Base-by-base conservation (phyloP, 2,888 invertebrate genomes). In the Lamellibrachia columna region DNA sequence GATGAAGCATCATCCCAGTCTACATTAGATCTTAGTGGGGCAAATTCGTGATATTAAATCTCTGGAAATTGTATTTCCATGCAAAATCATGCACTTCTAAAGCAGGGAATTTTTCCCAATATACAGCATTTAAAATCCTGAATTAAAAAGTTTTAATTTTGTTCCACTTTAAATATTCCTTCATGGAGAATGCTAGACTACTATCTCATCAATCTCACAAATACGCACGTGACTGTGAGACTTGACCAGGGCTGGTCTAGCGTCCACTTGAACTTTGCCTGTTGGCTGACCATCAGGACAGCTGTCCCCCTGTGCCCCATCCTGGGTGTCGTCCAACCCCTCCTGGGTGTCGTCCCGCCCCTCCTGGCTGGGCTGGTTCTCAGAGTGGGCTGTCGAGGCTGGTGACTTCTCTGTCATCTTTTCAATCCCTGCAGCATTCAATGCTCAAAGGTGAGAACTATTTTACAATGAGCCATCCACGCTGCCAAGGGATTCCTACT, bases 401-500 rank as follows among this genome's bases (percentile, higher is more conserved):
- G 98, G 98, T 96, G 99, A 98, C 93, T 98, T 98, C 96, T 99
- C 99, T 6, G 99, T 99, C 98, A 99, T 99, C 94, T 98, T 98
- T 92, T 98, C 98, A 94, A 99, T 98, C 40, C 98, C 98, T 97
- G 75, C 75, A 75, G 75, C 75, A 6, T 22, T 75, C 75, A 75
- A 75, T n/a, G 22, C 22, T 75, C 22, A 22, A 75, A 75, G 75
- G 75, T 6, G 22, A 75, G 22, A 22, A 6, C 60, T 40, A 40
- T 40, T 40, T 40, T 40, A 40, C 40, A 40, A 40, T 40, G 40
- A 40, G 40, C 40, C 40, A 40, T 40, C 40, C 0, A 1, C 40
- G 40, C 40, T 40, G 40, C 40, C 40, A 40, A 40, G 40, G 40
- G 40, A 0, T 40, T 40, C 40, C 40, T 40, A 40, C 40, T 40